These are phyloP conservation scores for Micrasema minimum DNA, from an alignment of 1,140 invertebrate species.

Conservation along the genomic window DNA sequence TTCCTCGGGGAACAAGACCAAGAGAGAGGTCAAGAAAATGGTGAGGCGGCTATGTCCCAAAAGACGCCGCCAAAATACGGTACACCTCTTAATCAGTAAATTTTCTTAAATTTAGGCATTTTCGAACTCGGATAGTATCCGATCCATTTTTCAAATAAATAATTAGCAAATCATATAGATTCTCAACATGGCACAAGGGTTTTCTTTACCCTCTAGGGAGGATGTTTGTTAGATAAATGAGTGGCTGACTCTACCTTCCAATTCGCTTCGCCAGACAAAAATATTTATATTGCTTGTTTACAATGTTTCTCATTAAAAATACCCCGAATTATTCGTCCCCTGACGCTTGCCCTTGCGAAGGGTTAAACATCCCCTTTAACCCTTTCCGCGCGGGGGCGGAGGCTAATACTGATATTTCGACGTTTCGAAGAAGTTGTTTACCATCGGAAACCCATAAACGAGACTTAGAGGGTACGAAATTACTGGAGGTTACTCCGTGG, in stretches of 20 bases:
- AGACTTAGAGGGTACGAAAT: background rate
- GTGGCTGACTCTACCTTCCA: slow-evolving; percentile 9
- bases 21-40: too few relatives aligned
- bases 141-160: too few relatives aligned
- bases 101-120: too few relatives aligned
- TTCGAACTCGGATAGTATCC: too few relatives aligned
- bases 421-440: slow-evolving; percentile 41
- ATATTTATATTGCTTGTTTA: slow-evolving; percentile 54
- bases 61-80: too few relatives aligned
- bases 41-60: too few relatives aligned
- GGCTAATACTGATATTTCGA: slow-evolving; percentile 42
- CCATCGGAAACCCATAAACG: slow-evolving; percentile 26
- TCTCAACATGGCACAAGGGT: slow-evolving; percentile 29
- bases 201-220: background rate
- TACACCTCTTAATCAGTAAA: too few relatives aligned
- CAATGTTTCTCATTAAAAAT: slow-evolving; percentile 54
- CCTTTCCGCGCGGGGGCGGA: slow-evolving; percentile 32
- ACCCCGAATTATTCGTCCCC: slow-evolving; percentile 52
- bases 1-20: too few relatives aligned
- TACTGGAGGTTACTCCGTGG: too few relatives aligned
- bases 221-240: too few relatives aligned
- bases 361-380: slow-evolving; percentile 50
- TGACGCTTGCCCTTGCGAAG: slow-evolving; percentile 42
- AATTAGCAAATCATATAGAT: too few relatives aligned
- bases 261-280: slow-evolving; percentile 38